Evolutionary conservation across 2,888 invertebrate genomes (phyloP), one percentile per base, ranked within the genome.

Genomic region (Epinotia brunnichana): DNA sequence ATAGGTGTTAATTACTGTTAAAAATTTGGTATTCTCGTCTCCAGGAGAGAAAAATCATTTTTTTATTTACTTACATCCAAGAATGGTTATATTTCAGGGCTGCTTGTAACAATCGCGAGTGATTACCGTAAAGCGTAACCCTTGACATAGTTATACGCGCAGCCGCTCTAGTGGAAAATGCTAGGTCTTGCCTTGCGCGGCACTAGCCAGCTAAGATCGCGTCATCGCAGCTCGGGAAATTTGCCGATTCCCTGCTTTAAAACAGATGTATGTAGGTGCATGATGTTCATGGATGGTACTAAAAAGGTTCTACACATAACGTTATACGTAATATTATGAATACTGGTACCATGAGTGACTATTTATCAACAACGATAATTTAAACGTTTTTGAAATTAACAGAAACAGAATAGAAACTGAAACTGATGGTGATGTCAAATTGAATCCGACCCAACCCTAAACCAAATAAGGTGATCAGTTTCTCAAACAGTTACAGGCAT

Each of bases 81-180:
- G 71, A 69, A 74, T 68, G 60, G 68, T 56, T 82, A 81, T 81
- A 81, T 87, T 90, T 90, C 88, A 90, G 90, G 87, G 85, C 85
- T 87, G 87, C 82, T 78, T 73, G 83, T 85, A 87, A 90, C 87
- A 89, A 89, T 88, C 84, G 88, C 83, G 85, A 85, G 85, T 87
- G 86, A 92, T 91, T 91, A 92, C 82, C 82, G 82, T 85, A 88
- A 90, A 92, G 82, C 81, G 81, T 85, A 88, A 90, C 90, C 92
- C 92, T 92, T 92, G 92, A 92, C 92, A 92, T 76, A 91, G 90
- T 89, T 90, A 86, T 83, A 83, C 82, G 85, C 86, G 86, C 87
- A 82, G 83, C 86, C 90, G 88, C 88, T 92, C 90, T 91, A 89
- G 81, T 90, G 91, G 90, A 91, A 92, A 91, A 90, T 87, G 86